phyloP scores from a whole-genome alignment of 1,140 invertebrate species.

The Penaeus chinensis region DNA sequence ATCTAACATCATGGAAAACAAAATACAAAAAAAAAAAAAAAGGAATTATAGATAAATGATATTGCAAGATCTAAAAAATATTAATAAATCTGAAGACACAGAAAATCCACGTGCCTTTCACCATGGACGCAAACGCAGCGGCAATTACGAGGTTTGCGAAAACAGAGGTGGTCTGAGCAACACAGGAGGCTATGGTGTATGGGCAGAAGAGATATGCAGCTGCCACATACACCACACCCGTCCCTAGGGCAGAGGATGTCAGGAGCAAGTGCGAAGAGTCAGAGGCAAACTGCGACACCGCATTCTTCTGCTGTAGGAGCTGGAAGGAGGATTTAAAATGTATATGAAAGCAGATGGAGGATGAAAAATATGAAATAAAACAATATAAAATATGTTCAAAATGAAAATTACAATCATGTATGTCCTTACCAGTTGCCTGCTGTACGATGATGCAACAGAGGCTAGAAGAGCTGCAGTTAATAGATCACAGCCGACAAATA shows the following conservation, averaged over 20 bases:
- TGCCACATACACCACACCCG: conserved; percentile 77
- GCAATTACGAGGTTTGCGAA: conserved; percentile 88
- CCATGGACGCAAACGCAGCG: conserved; percentile 77
- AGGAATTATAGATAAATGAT: no score
- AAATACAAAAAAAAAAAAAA: no score
- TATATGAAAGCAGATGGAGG: conserved; percentile 15
- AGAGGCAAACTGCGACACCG: conserved; percentile 70
- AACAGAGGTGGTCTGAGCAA: conserved; percentile 90
- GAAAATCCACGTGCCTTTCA: conserved; percentile 71
- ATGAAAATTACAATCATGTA: not conserved
- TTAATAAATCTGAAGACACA: not conserved
- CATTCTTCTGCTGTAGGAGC: conserved; percentile 67
- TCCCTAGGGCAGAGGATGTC: conserved; percentile 71
- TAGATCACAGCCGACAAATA: conserved; percentile 82
- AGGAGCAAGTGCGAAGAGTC: conserved; percentile 75
- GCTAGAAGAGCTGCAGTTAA: conserved; percentile 80
- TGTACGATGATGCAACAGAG: conserved; percentile 77
- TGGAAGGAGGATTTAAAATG: conserved; percentile 1
- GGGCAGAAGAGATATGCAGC: conserved; percentile 93
- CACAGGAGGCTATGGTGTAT: conserved; percentile 88
- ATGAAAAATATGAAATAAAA: not conserved
- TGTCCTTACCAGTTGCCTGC: conserved; percentile 73
- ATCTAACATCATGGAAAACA: no score
- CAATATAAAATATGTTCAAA: not conserved
- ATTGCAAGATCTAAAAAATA: no score